Evolutionary conservation across 2,888 invertebrate genomes (phyloP), one percentile per base, ranked within the genome.

Genomic region (Scrobipalpa costella): DNA sequence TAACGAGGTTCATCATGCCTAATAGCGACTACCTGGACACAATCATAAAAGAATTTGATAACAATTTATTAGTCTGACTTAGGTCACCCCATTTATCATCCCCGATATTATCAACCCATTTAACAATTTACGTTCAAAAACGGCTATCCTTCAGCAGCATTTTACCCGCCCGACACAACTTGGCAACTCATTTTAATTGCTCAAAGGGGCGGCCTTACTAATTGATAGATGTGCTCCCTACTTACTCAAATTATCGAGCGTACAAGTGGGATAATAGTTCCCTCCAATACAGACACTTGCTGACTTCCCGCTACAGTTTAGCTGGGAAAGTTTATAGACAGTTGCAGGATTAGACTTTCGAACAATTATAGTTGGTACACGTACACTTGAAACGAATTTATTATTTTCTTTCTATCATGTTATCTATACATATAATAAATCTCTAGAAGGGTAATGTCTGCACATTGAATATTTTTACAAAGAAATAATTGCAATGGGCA

Each of bases 211-310:
- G 67, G 67, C 62, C 66, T 62, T 21, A 64, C 67, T 76, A 77
- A 77, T 76, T 75, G 73, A 76, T 74, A 75, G 75, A 71, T 73
- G 70, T 65, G 65, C 69, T 63, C 63, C 61, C 67, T 67, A 66
- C 70, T 68, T 66, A 67, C 70, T 65, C 58, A 64, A 66, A 64
- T 64, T 62, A 64, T 64, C 57, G 55, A 62, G 36, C 49, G 5
- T 47, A 47, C 57, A 49, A 60, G 49, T 55, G 61, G 64, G 62
- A 66, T 68, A 67, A 69, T 67, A 61, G 60, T 61, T 64, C 47
- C 33, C 33, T 55, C 13, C 55, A 8, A 55, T 34, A 55, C 15
- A 19, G 57, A 11, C 40, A 36, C 57, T 57, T 57, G 17, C n/a
- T 27, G n/a, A 33, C 33, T 33, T n/a, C n/a, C n/a, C n/a, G 5